Evolutionary conservation across 1,140 invertebrate species (phyloP), one percentile per base, ranked within the genome.

Genomic region (Zaprionus vittiger): DNA sequence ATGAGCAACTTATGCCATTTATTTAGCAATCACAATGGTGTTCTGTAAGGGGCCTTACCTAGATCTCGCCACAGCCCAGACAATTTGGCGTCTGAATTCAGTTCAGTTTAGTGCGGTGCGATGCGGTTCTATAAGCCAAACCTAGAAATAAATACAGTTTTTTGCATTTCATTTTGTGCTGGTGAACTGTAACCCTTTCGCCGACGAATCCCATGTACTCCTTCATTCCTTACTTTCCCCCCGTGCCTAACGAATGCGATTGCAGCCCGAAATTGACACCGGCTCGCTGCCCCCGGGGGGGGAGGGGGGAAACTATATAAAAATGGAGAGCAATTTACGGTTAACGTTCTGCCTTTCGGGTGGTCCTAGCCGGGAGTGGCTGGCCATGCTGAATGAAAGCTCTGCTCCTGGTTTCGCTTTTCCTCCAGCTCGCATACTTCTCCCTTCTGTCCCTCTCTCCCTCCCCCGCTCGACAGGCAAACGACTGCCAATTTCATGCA

Each of bases 231-330:
- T 11, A 3, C 11, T 24, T 12, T 3, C 22, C 24, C 20, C 47
- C 2, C 0, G 3, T 52, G 47, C 20, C 47, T 12, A 1, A 20
- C 22, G 20, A 24, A 5, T 34, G 28, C 73, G 38, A 65, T 54
- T 64, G 52, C 37, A 65, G 34, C 54, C 67, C 68, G 61, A 80
- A 86, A 86, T 86, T 83, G 83, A 87, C 83, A 83, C 59, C 73
- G 80, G 66, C 77, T 87, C 62, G 77, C 49, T 87, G 69, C 61
- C 66, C 63, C 34, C n/a, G 17, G 34, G 67, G 71, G 31, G n/a
- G n/a, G n/a, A n/a, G n/a, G n/a, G n/a, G n/a, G 52, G 52, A 87
- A 83, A 80, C 83, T 80, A 89, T 75, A 87, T 80, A 87, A 78
- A 86, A 87, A 87, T 89, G 73, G 78, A 77, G 71, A 63, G 64